Evolutionary conservation across 2,888 invertebrate species (phyloP).

Genomic region (Drosophila melanosoma): DNA sequence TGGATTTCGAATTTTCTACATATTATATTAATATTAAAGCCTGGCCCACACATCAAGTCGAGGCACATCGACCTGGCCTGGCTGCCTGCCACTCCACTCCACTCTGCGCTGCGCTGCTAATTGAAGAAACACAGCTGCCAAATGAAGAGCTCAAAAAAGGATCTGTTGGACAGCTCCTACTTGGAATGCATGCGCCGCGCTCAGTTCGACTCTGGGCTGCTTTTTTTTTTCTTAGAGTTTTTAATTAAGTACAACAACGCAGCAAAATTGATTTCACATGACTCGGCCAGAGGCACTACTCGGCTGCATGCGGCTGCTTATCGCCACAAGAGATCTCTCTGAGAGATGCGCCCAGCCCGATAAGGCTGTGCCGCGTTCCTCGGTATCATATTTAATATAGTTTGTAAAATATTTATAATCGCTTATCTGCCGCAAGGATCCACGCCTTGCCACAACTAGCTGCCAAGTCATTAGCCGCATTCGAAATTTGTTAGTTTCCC

Average conservation of each 20-base stretch:
- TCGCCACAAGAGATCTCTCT: conserved; percentile 59
- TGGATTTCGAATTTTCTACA: conserved; percentile 21
- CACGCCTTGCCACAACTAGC: conserved; percentile 23
- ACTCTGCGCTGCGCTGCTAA: conserved; percentile 18
- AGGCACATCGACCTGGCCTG: conserved; percentile 2
- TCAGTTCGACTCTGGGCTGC: conserved; percentile 4
- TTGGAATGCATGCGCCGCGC: conserved; percentile 44
- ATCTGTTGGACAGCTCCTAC: conserved; percentile 19
- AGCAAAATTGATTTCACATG: conserved; percentile 77
- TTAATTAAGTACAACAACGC: conserved; percentile 80
- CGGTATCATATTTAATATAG: conserved; percentile 67
- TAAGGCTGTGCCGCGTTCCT: conserved; percentile 32
- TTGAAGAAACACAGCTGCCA: conserved; percentile 52
- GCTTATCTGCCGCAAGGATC: conserved; percentile 59
- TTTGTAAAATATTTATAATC: conserved; percentile 69
- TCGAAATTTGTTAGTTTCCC: conserved; percentile 30
- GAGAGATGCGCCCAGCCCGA: conserved; percentile 67
- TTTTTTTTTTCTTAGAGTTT: conserved; percentile 38
- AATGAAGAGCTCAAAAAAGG: conserved; percentile 75
- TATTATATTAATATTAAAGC: conserved; percentile 15
- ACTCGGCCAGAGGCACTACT: conserved; percentile 9
- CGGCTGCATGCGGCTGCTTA: conserved; percentile 31
- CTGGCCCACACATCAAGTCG: conserved; percentile 43
- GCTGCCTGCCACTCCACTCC: conserved; percentile 44
- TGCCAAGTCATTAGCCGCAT: conserved; percentile 71